Percentiles rank a stretch among this genome's conserved stretches.
Conservation (phyloP, 2,797 vertebrate genomes). For the Anisognathus igniventris region DNA sequence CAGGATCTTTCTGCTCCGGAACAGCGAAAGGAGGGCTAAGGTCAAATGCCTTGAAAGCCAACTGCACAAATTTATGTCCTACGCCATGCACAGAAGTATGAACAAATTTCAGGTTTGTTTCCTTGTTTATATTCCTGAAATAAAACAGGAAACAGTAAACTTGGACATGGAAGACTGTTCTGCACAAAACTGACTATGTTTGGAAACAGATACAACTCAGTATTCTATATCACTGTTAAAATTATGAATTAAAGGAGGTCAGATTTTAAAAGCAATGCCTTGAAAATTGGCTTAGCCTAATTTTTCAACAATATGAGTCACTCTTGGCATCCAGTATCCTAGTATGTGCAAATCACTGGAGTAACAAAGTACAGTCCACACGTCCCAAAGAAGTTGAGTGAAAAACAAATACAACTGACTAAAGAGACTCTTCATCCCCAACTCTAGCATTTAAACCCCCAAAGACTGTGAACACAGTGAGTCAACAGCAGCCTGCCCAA, state of each 20-base stretch:
- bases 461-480: not conserved
- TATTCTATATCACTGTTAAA: not conserved
- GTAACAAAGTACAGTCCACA: not conserved
- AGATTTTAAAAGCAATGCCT: not conserved
- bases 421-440: not conserved
- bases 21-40: slow-evolving; percentile 87
- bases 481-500: not conserved
- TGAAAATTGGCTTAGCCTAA: not conserved
- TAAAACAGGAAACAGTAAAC: not conserved
- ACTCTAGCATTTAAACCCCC: not conserved
- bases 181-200: not conserved
- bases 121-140: slow-evolving; percentile 86
- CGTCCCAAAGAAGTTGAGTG: not conserved
- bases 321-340: not conserved
- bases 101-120: slow-evolving; percentile 87
- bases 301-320: not conserved
- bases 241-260: not conserved
- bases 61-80: slow-evolving; percentile 90
- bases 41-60: slow-evolving; percentile 88
- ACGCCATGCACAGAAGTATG: slow-evolving; percentile 97
- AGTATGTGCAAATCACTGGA: not conserved
- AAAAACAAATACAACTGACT: not conserved
- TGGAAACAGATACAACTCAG: not conserved
- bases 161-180: not conserved
- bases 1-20: slow-evolving; percentile 90